A percentile compares a stretch with the other conserved stretches of the same genome.
Evolutionary conservation across 2,797 vertebrate genomes (phyloP).

Genomic region (Valencia hispanica): DNA sequence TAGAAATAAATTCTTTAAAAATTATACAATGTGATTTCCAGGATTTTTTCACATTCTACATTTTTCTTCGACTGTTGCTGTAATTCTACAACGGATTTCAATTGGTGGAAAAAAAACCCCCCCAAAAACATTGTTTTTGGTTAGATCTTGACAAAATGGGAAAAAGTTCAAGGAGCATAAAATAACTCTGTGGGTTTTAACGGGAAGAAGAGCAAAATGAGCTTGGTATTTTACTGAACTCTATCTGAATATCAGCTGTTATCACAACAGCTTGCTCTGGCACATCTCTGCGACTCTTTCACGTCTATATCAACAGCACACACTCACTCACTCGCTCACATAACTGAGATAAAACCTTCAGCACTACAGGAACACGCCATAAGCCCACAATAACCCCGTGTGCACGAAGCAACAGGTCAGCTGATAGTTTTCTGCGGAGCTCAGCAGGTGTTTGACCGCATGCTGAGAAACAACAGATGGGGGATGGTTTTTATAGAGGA

Average conservation of each 20-base stretch:
- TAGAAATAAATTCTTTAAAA: too few species aligned
- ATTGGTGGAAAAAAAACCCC: too few species aligned
- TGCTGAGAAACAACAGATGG: neutral
- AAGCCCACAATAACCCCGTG: conserved; percentile 30
- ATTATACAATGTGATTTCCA: too few species aligned
- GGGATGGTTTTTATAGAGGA: neutral
- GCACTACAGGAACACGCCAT: conserved; percentile 30
- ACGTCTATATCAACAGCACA: conserved; percentile 37
- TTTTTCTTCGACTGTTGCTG: too few species aligned
- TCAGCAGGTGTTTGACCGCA: conserved; percentile 24
- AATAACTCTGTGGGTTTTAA: neutral
- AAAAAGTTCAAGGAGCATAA: neutral
- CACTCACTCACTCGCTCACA: conserved; percentile 21
- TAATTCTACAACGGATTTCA: too few species aligned
- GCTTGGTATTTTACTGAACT: conserved; percentile 5
- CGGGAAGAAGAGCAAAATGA: neutral
- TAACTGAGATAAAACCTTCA: conserved; percentile 50
- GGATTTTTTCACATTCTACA: too few species aligned
- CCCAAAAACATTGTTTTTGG: too few species aligned
- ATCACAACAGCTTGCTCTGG: conserved; percentile 33
- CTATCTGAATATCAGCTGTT: conserved; percentile 23
- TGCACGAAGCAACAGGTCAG: conserved; percentile 44
- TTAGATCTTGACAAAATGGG: neutral
- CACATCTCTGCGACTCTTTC: conserved; percentile 54
- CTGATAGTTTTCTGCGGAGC: conserved; percentile 19